A percentile compares a stretch with the other conserved stretches of the same genome.
Conservation (phyloP, 92 coral and sea anemone species). For the Phenganax stokvisi region DNA sequence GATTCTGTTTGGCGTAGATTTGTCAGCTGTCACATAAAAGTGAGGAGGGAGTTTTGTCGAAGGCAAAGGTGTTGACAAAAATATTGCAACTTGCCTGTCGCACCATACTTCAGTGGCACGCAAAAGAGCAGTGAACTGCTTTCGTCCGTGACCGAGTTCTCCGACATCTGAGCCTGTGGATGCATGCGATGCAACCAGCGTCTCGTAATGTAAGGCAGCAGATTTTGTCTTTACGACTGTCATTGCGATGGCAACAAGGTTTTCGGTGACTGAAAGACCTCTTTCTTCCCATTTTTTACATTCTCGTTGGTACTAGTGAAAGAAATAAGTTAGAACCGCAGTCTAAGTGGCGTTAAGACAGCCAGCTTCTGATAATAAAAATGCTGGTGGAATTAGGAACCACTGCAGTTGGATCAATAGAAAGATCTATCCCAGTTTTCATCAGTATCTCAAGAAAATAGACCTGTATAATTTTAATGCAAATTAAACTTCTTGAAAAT, state of each 20-base stretch:
- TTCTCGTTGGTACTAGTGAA: slow-evolving; percentile 12
- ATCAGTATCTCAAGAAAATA: too few relatives aligned
- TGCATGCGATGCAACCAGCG: slow-evolving; percentile 26
- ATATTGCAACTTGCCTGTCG: slow-evolving; percentile 19
- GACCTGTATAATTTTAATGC: too few relatives aligned
- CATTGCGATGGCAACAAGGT: slow-evolving; percentile 10
- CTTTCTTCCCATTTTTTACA: slow-evolving; percentile 7
- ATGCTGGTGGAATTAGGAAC: neutral
- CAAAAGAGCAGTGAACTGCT: slow-evolving; percentile 19
- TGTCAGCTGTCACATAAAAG: slow-evolving; percentile 28
- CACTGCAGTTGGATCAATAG: neutral
- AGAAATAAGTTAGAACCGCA: neutral
- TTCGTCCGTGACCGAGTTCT: slow-evolving; percentile 28
- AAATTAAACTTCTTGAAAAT: neutral
- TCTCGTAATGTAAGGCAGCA: slow-evolving; percentile 28
- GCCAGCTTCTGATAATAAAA: neutral
- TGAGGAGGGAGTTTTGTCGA: slow-evolving; percentile 27
- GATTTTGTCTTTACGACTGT: neutral
- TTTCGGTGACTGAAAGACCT: slow-evolving; percentile 6
- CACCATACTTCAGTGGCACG: slow-evolving; percentile 34
- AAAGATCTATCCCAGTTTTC: too few relatives aligned
- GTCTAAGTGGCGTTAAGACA: neutral
- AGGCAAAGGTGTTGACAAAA: slow-evolving; percentile 28
- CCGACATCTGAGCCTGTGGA: slow-evolving; percentile 23
- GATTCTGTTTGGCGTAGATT: slow-evolving; percentile 31